phyloP scores from a whole-genome alignment of 2,797 vertebrate species.

The Clangula hyemalis region DNA sequence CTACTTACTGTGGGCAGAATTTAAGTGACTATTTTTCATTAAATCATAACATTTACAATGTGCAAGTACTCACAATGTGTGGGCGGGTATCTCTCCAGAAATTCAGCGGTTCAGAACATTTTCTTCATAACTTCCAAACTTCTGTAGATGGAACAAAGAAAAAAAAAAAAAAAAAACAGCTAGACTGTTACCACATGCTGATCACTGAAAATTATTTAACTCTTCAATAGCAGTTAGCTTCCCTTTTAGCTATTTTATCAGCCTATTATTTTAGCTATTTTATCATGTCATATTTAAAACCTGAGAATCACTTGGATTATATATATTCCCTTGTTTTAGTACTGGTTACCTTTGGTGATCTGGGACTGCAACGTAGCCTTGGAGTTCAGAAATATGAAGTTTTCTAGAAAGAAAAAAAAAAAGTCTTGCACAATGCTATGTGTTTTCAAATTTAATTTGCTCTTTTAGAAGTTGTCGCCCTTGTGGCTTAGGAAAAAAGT shows the following conservation, averaged over 20 bases:
- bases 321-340: background rate
- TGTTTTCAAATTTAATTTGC: background rate
- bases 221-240: background rate
- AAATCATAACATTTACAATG: background rate
- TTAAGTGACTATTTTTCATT: background rate
- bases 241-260: background rate
- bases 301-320: background rate
- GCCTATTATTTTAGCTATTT: background rate
- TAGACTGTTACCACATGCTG: background rate
- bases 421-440: background rate
- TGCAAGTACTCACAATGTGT: background rate
- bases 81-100: background rate
- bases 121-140: background rate
- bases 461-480: background rate
- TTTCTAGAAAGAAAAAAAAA: background rate
- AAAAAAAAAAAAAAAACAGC: background rate
- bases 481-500: background rate
- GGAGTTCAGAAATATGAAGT: background rate
- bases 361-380: background rate
- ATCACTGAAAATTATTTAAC: background rate
- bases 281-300: background rate
- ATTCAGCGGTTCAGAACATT: background rate
- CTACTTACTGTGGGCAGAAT: background rate
- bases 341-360: background rate
- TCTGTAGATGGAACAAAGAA: background rate